Conservation (phyloP, 2,113 vertebrate genomes). For the human region DNA sequence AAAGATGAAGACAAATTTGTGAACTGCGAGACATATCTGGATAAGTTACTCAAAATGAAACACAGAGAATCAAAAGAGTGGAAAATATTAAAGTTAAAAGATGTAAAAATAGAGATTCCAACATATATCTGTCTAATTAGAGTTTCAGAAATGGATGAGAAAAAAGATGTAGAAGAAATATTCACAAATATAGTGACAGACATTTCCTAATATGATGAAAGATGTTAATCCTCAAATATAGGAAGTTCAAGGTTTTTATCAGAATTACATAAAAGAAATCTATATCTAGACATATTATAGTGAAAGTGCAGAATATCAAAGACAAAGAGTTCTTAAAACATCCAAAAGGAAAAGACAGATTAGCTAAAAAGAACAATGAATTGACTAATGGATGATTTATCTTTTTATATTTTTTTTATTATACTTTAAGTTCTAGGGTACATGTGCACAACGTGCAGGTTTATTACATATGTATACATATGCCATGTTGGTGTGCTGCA, state of each 20-base stretch:
- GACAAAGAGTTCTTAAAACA: background rate
- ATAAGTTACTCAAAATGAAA: background rate
- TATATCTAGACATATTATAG: background rate
- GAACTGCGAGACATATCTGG: background rate
- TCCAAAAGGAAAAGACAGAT: background rate
- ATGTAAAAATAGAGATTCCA: background rate
- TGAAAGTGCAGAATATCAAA: background rate
- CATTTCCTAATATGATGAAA: background rate
- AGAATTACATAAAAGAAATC: background rate
- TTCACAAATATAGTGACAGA: background rate
- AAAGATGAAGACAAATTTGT: background rate
- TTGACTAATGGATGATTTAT: background rate
- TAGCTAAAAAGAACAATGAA: background rate
- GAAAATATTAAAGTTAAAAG: background rate
- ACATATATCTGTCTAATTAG: background rate
- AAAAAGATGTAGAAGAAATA: constrained; percentile 24
- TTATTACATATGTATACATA: no score
- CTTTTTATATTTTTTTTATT: no score
- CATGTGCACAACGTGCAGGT: no score
- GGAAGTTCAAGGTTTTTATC: background rate
- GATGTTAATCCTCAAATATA: background rate
- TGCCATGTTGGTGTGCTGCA: no score
- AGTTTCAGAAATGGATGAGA: background rate
- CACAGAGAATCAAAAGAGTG: background rate
- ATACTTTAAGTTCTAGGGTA: no score